A percentile compares a stretch with the other conserved stretches of the same genome.
phyloP scores from a whole-genome alignment of 2,113 vertebrate species.

The Aegithalos caudatus region DNA sequence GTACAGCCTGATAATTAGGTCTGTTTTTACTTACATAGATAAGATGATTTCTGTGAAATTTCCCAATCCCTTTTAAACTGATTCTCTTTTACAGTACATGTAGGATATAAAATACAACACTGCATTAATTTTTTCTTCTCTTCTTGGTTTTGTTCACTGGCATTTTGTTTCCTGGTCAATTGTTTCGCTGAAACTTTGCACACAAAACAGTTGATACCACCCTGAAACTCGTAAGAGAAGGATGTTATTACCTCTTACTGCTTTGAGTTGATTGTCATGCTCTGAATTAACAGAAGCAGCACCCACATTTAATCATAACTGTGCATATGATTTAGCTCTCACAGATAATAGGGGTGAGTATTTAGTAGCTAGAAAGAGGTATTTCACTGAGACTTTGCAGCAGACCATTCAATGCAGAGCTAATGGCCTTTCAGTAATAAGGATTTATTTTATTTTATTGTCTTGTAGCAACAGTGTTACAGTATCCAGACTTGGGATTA shows the following conservation, averaged over 20 bases:
- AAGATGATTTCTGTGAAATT: not conserved
- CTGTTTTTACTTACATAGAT: not conserved
- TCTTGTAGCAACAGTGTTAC: not conserved
- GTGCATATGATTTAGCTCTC: not conserved
- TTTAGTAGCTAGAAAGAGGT: not conserved
- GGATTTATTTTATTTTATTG: not conserved
- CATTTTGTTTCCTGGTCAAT: not conserved
- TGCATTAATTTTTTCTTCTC: not conserved
- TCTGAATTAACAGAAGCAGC: slow-evolving; percentile 27
- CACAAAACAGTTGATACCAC: not conserved
- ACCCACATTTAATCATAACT: slow-evolving; percentile 11
- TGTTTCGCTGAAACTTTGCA: not conserved
- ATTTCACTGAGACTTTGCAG: not conserved
- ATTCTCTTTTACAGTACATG: not conserved
- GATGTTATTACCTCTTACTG: not conserved
- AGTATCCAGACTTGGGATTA: not conserved
- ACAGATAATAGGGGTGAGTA: not conserved
- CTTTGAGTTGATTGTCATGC: not conserved
- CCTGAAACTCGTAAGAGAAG: not conserved
- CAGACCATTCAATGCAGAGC: not conserved
- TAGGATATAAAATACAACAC: not conserved
- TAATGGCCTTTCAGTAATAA: not conserved
- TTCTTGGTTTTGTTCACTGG: not conserved
- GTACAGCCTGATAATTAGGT: not conserved
- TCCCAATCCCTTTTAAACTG: not conserved